Evolutionary conservation across 2,113 vertebrate genomes (phyloP), one percentile per base, ranked within the genome.

Genomic region (Dasyornis broadbenti): DNA sequence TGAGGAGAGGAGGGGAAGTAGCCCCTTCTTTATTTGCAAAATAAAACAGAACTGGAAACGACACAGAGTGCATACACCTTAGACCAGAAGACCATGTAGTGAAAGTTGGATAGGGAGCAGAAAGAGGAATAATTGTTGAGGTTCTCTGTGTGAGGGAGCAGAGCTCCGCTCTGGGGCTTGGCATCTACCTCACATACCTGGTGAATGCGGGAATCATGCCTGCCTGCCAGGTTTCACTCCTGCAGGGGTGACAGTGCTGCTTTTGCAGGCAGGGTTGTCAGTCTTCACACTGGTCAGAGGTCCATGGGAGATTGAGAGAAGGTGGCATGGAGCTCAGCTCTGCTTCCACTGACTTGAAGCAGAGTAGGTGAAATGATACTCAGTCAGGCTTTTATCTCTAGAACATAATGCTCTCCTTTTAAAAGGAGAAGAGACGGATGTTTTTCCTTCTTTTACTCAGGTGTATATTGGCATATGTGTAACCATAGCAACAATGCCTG

Each of bases 401-500:
- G 70, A 86, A 80, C 56, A 52, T 26, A 78, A 81, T 81, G 40
- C 45, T 78, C 44, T 82, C 20, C 14, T 70, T 82, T 89, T 40
- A 42, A 61, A 79, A 64, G 33, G 44, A 60, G 66, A 90, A 39
- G 40, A 71, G 60, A 53, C 66, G 64, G 68, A 76, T 52, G 30
- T 35, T 87, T 78, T 90, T 86, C 30, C n/a, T 92, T 52, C 26
- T 86, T 96, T 93, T 81, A 85, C 66, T 63, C 56, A 85, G 69
- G 78, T 81, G 35, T 87, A 75, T 94, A 85, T 87, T 94, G 95
- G 87, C 56, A 89, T 89, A 76, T 63, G 63, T 30, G 88, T 95
- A 95, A 85, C 93, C 95, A 94, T 95, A 95, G 87, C 92, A 93
- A 94, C 93, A 53, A 26, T 23, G 40, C 17, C 52, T 88, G 61